phyloP scores from a whole-genome alignment of 2,113 vertebrate genomes.

The Hirundichthys speculiger region DNA sequence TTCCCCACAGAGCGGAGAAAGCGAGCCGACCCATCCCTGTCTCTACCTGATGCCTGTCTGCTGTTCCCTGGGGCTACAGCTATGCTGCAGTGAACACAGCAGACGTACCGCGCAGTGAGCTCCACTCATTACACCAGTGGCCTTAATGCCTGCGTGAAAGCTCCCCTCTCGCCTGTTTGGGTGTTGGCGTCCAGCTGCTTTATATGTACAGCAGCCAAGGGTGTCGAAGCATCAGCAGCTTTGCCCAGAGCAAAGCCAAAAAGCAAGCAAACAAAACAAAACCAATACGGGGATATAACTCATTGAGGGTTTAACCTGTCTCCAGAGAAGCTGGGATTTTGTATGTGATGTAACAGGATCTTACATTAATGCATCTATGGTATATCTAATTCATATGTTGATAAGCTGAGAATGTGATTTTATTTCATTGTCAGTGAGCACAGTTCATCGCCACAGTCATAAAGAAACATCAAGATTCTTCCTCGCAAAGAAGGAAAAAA shows the following conservation, averaged over 20 bases:
- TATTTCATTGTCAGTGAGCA: too few species aligned
- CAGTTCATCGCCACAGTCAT: too few species aligned
- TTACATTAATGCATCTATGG: too few species aligned
- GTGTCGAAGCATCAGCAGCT: too few species aligned
- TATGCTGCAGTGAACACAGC: conserved; percentile 19
- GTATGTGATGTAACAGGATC: too few species aligned
- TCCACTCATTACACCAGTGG: conserved; percentile 26
- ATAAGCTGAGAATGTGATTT: too few species aligned
- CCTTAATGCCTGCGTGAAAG: conserved; percentile 23
- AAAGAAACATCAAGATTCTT: not conserved
- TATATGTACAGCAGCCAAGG: not conserved
- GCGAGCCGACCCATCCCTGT: conserved; percentile 1
- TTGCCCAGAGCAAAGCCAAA: conserved; percentile 1
- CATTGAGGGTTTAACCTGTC: too few species aligned
- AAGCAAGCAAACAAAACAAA: not conserved
- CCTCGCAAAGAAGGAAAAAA: not conserved
- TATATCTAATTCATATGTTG: too few species aligned
- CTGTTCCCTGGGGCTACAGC: conserved; percentile 22
- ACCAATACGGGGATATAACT: too few species aligned
- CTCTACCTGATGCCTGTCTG: conserved; percentile 23
- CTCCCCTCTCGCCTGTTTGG: conserved; percentile 17
- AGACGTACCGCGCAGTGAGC: conserved; percentile 5
- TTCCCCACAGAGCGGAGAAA: not conserved
- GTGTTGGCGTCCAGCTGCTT: not conserved
- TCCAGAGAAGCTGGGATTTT: too few species aligned